Evolutionary conservation across 2,797 vertebrate species (phyloP).

Genomic region (Gallirallus australis): DNA sequence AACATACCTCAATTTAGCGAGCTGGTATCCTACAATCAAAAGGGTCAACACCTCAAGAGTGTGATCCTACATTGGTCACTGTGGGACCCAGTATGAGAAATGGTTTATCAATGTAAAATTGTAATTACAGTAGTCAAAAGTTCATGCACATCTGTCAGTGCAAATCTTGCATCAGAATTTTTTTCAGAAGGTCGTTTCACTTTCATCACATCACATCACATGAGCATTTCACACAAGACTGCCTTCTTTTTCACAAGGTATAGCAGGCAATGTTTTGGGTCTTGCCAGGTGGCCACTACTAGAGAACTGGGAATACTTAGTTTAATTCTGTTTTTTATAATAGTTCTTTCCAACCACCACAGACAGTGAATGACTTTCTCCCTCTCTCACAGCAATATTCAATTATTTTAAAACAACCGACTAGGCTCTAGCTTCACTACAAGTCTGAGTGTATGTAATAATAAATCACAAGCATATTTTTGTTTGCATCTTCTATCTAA

Average conservation of each 20-base stretch:
- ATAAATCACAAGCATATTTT: constrained; percentile 31
- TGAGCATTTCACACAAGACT: not conserved
- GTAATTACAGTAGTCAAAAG: not conserved
- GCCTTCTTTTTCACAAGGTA: not conserved
- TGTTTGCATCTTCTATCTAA: not conserved
- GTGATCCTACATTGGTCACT: not conserved
- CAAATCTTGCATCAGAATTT: not conserved
- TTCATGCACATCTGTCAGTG: not conserved
- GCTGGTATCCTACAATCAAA: not conserved
- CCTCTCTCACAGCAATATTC: not conserved
- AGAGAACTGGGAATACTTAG: not conserved
- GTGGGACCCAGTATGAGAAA: not conserved
- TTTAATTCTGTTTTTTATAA: not conserved
- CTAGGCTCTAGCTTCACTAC: not conserved
- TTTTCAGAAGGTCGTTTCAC: not conserved
- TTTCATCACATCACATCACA: not conserved
- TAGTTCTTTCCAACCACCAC: not conserved
- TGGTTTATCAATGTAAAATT: not conserved
- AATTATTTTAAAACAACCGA: not conserved
- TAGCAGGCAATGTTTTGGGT: not conserved
- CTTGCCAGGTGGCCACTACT: not conserved
- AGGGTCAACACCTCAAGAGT: not conserved
- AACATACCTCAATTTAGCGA: not conserved
- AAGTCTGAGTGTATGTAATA: not conserved
- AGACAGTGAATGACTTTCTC: not conserved